Conservation (phyloP, 2,888 invertebrate species). For the Andrena bucephala region DNA sequence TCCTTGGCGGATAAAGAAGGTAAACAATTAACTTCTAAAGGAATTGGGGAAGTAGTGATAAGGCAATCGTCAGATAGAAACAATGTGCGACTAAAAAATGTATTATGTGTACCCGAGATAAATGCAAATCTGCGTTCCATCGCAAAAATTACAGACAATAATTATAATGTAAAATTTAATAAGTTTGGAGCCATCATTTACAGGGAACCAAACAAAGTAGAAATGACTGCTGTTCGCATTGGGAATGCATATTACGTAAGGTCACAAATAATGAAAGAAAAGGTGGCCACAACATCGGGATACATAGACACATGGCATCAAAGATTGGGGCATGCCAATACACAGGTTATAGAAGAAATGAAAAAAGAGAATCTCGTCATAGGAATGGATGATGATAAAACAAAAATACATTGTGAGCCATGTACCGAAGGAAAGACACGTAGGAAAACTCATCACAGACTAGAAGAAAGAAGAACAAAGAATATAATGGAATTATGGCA, state of each 20-base stretch:
- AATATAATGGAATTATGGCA: conserved; percentile 25
- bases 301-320: conserved; percentile 26
- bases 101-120: conserved; percentile 29
- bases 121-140: conserved; percentile 37
- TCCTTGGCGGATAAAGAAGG: conserved; percentile 17
- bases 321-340: conserved; percentile 29
- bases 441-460: conserved; percentile 2
- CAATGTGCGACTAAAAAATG: conserved; percentile 32
- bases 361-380: conserved; percentile 29
- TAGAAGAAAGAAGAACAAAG: background rate
- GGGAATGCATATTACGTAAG: conserved; percentile 32
- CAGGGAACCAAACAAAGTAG: background rate
- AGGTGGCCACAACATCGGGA: background rate
- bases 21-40: conserved; percentile 14
- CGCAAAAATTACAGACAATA: conserved; percentile 36
- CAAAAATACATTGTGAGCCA: conserved; percentile 5
- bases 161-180: conserved; percentile 34
- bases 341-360: conserved; percentile 25
- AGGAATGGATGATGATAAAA: background rate
- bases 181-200: conserved; percentile 31
- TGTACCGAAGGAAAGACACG: conserved; percentile 22
- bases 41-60: conserved; percentile 7
- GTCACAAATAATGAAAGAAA: background rate
- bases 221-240: conserved; percentile 19
- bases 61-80: conserved; percentile 1